Evolutionary conservation across 2,113 vertebrate species (phyloP).

Genomic region (Phylloscopus trochiloides): DNA sequence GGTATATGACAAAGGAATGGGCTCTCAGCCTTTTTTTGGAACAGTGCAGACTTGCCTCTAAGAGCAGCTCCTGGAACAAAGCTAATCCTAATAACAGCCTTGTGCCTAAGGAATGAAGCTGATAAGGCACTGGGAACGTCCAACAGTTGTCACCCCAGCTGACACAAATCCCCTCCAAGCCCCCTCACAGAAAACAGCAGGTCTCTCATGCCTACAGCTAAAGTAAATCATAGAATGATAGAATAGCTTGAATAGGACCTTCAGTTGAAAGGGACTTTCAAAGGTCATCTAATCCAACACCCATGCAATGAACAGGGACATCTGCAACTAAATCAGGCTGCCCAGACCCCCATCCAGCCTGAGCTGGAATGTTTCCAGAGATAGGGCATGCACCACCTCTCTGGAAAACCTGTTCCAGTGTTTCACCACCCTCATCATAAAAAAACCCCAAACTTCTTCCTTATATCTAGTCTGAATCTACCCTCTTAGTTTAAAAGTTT

Average conservation of each 20-base stretch:
- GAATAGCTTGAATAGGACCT: not conserved
- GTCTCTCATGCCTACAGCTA: not conserved
- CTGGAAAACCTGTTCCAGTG: not conserved
- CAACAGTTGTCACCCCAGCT: constrained; percentile 42
- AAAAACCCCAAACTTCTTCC: not conserved
- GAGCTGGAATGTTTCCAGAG: not conserved
- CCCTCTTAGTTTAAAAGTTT: not conserved
- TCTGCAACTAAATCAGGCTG: not conserved
- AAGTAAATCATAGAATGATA: not conserved
- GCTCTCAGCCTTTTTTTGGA: not conserved
- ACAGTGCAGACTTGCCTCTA: not conserved
- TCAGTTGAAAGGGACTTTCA: not conserved
- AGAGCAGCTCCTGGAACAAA: not conserved
- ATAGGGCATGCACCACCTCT: not conserved
- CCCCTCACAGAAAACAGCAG: not conserved
- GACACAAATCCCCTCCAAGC: not conserved
- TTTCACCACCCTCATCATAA: not conserved
- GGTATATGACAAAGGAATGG: not conserved
- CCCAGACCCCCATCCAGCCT: not conserved
- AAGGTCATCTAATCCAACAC: not conserved
- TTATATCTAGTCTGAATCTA: not conserved
- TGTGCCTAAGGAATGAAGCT: not conserved
- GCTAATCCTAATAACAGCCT: not conserved
- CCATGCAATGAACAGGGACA: not conserved
- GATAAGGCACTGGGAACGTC: constrained; percentile 1